Conservation (phyloP, 2,888 invertebrate species). For the Zaprionus bogoriensis region DNA sequence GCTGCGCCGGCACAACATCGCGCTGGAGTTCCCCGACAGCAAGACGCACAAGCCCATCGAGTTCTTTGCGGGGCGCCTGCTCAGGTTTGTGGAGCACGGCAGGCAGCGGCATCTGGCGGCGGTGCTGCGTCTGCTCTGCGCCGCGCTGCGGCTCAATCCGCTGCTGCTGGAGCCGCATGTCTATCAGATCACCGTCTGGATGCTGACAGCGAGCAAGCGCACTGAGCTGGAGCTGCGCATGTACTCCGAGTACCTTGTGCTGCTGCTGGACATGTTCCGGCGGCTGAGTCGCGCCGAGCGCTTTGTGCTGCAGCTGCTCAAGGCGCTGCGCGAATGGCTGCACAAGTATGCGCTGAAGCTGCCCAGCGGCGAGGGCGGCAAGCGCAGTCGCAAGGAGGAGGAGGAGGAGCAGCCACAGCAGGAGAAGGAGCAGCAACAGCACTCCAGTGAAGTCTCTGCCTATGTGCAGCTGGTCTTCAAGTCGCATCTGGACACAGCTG, state of each 20-base stretch:
- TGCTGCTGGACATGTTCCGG: slow-evolving; percentile 80
- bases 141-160: slow-evolving; percentile 79
- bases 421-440: not conserved
- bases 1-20: slow-evolving; percentile 76
- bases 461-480: slow-evolving; percentile 27
- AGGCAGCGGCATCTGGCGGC: slow-evolving; percentile 54
- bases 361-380: slow-evolving; percentile 14
- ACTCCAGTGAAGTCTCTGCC: not conserved
- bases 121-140: slow-evolving; percentile 74
- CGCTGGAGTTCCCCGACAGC: slow-evolving; percentile 39
- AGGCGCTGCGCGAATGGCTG: slow-evolving; percentile 71
- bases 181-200: slow-evolving; percentile 74
- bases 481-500: not conserved
- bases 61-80: slow-evolving; percentile 52
- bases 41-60: slow-evolving; percentile 18
- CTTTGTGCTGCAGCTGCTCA: slow-evolving; percentile 77
- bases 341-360: slow-evolving; percentile 33
- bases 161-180: slow-evolving; percentile 77
- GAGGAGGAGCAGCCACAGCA: not conserved
- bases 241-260: slow-evolving; percentile 76
- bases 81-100: slow-evolving; percentile 27
- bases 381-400: slow-evolving; percentile 11
- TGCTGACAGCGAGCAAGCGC: slow-evolving; percentile 69
- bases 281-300: slow-evolving; percentile 80
- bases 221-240: slow-evolving; percentile 38